phyloP scores from a whole-genome alignment of 2,113 vertebrate species.

The Tenrec ecaudatus region DNA sequence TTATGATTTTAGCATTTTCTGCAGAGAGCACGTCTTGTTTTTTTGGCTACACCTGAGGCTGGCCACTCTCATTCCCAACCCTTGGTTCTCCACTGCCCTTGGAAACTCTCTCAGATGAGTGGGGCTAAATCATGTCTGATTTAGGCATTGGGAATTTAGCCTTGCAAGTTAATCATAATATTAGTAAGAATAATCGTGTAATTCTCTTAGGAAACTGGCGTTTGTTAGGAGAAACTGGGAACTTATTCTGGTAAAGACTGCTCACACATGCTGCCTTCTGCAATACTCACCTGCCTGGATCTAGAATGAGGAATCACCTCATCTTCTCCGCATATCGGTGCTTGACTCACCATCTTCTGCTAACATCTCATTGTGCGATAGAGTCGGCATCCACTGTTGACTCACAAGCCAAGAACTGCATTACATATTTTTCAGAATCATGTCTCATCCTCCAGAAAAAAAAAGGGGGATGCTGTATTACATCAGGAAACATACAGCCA shows the following conservation, averaged over 20 bases:
- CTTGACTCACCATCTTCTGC: neutral
- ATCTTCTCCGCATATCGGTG: neutral
- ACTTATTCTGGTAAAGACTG: neutral
- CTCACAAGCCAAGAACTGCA: neutral
- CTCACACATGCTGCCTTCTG: neutral
- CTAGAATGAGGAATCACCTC: neutral
- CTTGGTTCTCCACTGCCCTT: neutral
- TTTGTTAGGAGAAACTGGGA: neutral
- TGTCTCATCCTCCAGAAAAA: neutral
- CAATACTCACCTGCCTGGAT: neutral
- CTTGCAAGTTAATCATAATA: neutral
- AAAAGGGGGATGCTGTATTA: neutral
- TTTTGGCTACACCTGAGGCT: neutral
- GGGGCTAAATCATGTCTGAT: neutral
- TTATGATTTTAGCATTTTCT: neutral
- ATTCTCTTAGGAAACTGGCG: neutral
- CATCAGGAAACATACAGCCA: neutral
- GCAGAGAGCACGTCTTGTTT: accelerated
- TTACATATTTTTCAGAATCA: neutral
- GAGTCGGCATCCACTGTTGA: neutral
- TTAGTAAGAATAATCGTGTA: neutral
- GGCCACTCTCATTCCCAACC: too few relatives aligned
- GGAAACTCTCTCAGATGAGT: neutral
- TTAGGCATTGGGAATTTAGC: neutral
- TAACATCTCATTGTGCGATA: neutral